Evolutionary conservation across 2,113 vertebrate genomes (phyloP).

Genomic region (Cepphus grylle): DNA sequence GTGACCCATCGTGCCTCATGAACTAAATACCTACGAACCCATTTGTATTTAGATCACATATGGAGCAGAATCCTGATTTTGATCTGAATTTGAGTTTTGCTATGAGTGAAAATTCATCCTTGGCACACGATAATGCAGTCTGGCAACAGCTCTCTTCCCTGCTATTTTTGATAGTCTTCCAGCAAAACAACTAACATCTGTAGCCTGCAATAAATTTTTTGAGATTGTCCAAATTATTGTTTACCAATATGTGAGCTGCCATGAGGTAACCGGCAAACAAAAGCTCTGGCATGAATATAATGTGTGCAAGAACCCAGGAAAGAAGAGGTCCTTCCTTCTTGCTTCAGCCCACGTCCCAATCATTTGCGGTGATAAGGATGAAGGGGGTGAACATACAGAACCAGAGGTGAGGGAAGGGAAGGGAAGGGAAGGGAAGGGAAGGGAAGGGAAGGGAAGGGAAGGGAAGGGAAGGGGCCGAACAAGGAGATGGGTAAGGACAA

Average conservation of each 20-base stretch:
- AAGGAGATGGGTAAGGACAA: background rate
- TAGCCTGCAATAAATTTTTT: background rate
- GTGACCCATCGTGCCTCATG: background rate
- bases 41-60: background rate
- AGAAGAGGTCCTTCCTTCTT: background rate
- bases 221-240: background rate
- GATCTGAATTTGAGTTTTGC: background rate
- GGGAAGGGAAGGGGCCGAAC: background rate
- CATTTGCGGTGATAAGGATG: rapidly evolving
- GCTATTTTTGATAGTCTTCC: background rate
- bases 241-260: background rate
- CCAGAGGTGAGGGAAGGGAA: background rate
- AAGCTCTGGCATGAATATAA: background rate
- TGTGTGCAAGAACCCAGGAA: background rate
- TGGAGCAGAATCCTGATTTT: background rate
- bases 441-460: background rate
- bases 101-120: background rate
- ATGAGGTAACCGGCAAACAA: background rate
- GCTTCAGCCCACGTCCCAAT: background rate
- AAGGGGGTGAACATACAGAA: background rate
- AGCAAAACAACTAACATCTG: slow-evolving; percentile 21
- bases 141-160: background rate
- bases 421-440: no score
- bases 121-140: background rate
- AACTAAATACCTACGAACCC: background rate